These are phyloP conservation scores for Rhynchopsitta pachyrhyncha DNA, from an alignment of 2,113 vertebrate species.

Conservation along the genomic window DNA sequence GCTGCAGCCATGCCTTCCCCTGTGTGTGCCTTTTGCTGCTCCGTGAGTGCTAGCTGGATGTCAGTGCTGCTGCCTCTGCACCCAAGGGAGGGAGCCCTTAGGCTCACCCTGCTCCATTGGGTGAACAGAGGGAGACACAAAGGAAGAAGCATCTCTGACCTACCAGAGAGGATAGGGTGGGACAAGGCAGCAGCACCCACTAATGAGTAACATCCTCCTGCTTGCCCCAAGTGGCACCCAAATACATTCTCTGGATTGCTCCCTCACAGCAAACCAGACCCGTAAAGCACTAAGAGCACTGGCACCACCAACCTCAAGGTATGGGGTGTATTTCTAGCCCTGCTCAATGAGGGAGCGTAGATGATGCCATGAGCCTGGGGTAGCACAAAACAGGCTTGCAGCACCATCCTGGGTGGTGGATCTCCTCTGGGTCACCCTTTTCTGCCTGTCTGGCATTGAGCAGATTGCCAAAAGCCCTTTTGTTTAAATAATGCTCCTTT, in stretches of 20 bases:
- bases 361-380: neutral
- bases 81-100: too few species aligned
- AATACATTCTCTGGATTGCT: neutral
- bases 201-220: neutral
- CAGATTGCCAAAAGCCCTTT: neutral
- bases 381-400: accelerated
- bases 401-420: neutral
- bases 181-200: neutral
- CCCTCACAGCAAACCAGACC: neutral
- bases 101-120: neutral
- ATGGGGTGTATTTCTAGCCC: neutral
- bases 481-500: neutral
- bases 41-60: neutral
- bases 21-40: neutral
- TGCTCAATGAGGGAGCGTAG: accelerated
- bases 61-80: neutral
- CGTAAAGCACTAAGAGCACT: neutral
- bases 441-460: neutral
- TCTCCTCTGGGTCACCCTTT: neutral
- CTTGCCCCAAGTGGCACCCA: neutral
- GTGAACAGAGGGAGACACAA: accelerated
- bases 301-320: neutral
- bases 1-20: neutral
- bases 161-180: neutral
- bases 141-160: neutral